Percentiles rank a stretch among this genome's conserved stretches.
phyloP scores from a whole-genome alignment of 2,113 vertebrate species.

The Megalops atlanticus region DNA sequence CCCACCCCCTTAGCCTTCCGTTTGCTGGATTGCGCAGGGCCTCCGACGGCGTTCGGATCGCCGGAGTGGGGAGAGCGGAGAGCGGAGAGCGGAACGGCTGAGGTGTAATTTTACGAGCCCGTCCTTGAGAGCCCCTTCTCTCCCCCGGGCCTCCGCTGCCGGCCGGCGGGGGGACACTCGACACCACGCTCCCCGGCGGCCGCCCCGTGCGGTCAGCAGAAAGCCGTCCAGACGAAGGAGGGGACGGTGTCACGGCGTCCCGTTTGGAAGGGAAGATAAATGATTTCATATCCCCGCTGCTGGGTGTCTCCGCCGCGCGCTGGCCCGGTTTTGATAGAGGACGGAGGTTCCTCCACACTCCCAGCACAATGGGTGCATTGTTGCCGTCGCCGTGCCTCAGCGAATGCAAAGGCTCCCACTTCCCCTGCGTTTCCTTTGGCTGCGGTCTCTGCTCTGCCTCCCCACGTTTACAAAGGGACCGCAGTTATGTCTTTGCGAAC shows the following conservation, averaged over 20 bases:
- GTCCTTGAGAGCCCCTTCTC: constrained; percentile 41
- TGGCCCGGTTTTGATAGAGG: fast-evolving
- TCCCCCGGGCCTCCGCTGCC: constrained; percentile 19
- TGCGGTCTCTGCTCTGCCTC: constrained; percentile 21
- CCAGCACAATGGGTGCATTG: constrained; percentile 12
- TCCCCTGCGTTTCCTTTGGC: constrained; percentile 6
- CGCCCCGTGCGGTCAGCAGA: constrained; percentile 55
- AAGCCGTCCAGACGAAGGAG: constrained; percentile 40
- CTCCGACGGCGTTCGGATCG: constrained; percentile 37
- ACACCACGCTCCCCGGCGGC: constrained; percentile 18
- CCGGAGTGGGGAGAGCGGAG: constrained; percentile 40
- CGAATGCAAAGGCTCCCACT: constrained; percentile 16
- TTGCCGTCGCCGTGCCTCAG: constrained; percentile 7
- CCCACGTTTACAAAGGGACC: constrained; percentile 31
- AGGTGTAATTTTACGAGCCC: constrained; percentile 46
- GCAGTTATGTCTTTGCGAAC: constrained; percentile 1
- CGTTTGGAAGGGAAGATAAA: constrained; percentile 25
- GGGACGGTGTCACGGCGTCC: constrained; percentile 29
- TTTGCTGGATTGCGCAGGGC: constrained; percentile 25
- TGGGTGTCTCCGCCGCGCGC: constrained; percentile 9
- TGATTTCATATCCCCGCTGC: not conserved
- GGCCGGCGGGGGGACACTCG: constrained; percentile 44
- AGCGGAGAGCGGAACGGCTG: constrained; percentile 40
- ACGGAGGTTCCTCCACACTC: not conserved
- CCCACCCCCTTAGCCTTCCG: constrained; percentile 28